A percentile compares a stretch with the other conserved stretches of the same genome.
phyloP scores from a whole-genome alignment of 2,113 vertebrate species.

The Neolamprologus tretocephalus region DNA sequence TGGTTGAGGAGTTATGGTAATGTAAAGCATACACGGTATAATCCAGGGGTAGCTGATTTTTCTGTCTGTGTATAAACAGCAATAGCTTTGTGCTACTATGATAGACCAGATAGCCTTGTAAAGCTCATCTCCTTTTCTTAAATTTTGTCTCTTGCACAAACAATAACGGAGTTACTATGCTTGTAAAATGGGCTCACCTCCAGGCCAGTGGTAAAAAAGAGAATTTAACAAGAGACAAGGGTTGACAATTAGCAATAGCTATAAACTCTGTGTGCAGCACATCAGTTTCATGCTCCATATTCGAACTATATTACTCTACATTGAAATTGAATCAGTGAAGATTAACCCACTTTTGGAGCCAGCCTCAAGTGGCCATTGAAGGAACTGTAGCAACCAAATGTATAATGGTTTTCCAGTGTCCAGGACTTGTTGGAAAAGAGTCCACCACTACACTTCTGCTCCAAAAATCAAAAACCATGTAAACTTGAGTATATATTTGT shows the following conservation, averaged over 20 bases:
- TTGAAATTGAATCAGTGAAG: neutral
- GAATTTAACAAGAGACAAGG: neutral
- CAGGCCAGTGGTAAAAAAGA: neutral
- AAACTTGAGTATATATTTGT: neutral
- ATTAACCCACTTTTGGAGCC: neutral
- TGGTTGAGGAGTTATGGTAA: neutral
- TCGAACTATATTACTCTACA: neutral
- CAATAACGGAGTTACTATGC: neutral
- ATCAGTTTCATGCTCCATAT: neutral
- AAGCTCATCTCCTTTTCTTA: neutral
- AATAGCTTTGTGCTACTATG: neutral
- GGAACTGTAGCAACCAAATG: neutral
- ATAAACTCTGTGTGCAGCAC: neutral
- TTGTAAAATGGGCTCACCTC: neutral
- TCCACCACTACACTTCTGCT: neutral
- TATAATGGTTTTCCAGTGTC: neutral
- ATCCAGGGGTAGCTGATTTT: neutral
- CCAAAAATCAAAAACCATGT: neutral
- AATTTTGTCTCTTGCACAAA: neutral
- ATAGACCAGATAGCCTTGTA: neutral
- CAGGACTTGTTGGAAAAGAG: neutral
- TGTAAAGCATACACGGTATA: neutral
- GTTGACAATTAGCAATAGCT: neutral
- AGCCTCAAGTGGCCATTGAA: neutral
- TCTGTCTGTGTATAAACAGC: neutral